A percentile compares a stretch with the other conserved stretches of the same genome.
Conservation (phyloP, 2,113 vertebrate species). For the Illadopsis cleaveri region DNA sequence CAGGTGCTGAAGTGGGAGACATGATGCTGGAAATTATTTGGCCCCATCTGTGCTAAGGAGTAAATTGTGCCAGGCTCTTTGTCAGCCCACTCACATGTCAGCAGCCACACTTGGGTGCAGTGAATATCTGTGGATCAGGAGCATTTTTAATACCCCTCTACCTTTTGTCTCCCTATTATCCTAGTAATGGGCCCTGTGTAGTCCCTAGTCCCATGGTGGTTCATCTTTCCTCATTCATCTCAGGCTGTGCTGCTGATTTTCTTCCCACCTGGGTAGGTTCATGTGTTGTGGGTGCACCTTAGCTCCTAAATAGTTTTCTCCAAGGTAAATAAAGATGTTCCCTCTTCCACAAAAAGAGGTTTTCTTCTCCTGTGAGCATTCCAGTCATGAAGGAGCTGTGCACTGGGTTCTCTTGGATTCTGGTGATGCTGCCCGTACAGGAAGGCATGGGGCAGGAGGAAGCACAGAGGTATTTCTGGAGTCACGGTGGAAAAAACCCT, state of each 20-base stretch:
- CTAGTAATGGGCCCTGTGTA: accelerated
- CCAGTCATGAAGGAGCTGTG: background rate
- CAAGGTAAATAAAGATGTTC: background rate
- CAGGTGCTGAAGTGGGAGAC: background rate
- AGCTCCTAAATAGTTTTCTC: background rate
- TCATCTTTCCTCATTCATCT: background rate
- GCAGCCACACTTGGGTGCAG: accelerated
- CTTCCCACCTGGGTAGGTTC: background rate
- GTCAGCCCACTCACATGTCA: accelerated
- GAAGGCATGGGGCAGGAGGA: background rate
- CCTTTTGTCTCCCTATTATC: background rate
- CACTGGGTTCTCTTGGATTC: background rate
- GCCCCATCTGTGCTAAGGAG: background rate
- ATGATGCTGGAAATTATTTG: background rate
- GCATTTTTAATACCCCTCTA: background rate
- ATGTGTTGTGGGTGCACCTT: background rate
- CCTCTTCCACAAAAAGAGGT: background rate
- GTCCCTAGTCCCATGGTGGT: accelerated
- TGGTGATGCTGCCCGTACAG: background rate
- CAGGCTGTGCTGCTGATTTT: background rate
- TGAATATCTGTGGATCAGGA: background rate
- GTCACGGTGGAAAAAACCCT: background rate
- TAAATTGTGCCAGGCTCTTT: background rate
- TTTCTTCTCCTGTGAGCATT: background rate
- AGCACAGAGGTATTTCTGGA: background rate